Percentiles rank a stretch among this genome's conserved stretches.
phyloP scores from a whole-genome alignment of 2,888 invertebrate genomes.

The Meganola albula region DNA sequence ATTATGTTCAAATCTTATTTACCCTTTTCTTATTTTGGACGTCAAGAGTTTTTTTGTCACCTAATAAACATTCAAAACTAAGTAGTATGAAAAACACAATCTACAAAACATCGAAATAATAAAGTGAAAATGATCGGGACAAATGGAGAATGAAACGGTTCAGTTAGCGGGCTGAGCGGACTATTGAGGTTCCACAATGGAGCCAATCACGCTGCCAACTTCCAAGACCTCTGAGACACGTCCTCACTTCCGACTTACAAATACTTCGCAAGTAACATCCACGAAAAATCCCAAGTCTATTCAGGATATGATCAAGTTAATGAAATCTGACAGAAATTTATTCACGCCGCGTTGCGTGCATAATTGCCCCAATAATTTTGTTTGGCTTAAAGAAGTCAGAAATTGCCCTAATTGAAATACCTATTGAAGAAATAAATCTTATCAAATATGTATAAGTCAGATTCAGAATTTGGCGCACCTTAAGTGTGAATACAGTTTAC shows the following conservation, averaged over 20 bases:
- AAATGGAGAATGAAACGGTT: constrained; percentile 38
- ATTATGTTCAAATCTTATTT: too few species aligned
- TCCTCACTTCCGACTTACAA: constrained; percentile 52
- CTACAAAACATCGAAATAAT: constrained; percentile 9
- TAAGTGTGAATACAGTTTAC: too few species aligned
- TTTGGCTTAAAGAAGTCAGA: too few species aligned
- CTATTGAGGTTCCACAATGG: constrained; percentile 66
- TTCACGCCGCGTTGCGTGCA: constrained; percentile 24
- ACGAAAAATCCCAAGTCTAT: constrained; percentile 42
- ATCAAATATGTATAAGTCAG: too few species aligned
- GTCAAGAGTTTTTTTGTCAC: too few species aligned
- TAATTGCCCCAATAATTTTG: constrained; percentile 17
- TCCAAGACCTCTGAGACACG: constrained; percentile 58
- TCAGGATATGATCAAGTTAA: constrained; percentile 40
- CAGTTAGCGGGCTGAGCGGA: constrained; percentile 56
- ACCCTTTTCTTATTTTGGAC: too few species aligned
- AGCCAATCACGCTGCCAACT: constrained; percentile 67
- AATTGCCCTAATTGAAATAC: too few species aligned
- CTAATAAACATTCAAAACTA: too few species aligned
- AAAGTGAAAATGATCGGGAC: constrained; percentile 23
- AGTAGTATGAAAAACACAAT: too few species aligned
- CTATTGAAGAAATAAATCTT: too few species aligned
- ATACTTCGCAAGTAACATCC: constrained; percentile 38
- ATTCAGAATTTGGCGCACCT: too few species aligned
- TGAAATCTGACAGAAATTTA: constrained; percentile 39